Percentiles rank a stretch among this genome's conserved stretches.
phyloP scores from a whole-genome alignment of 35 echinoderm and acorn worm species.

The Ophiothrix spiculata region DNA sequence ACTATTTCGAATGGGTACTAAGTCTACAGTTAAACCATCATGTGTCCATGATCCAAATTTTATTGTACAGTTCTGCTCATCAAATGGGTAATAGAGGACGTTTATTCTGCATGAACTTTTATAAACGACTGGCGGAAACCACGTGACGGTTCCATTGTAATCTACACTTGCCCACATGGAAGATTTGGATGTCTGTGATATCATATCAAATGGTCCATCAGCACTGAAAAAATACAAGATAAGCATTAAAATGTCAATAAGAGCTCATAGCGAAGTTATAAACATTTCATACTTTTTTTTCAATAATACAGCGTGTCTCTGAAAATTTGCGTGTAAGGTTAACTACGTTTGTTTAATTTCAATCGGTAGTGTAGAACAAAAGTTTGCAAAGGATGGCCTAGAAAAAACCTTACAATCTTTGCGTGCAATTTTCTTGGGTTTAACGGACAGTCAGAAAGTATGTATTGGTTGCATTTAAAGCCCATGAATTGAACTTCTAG shows the following conservation, averaged over 20 bases:
- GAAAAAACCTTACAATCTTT: too few species aligned
- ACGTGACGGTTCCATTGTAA: slow-evolving; percentile 78
- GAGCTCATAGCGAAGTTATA: too few species aligned
- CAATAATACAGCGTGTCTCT: too few species aligned
- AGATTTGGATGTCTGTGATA: slow-evolving; percentile 25
- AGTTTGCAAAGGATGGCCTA: too few species aligned
- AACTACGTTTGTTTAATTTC: too few species aligned
- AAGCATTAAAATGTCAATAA: neutral
- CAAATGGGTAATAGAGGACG: slow-evolving; percentile 89
- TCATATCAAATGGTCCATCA: slow-evolving; percentile 76
- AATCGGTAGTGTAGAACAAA: too few species aligned
- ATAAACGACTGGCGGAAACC: slow-evolving; percentile 88
- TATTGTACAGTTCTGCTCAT: slow-evolving; percentile 81
- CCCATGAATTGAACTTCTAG: too few species aligned
- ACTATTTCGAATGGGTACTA: slow-evolving; percentile 28
- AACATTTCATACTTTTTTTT: too few species aligned
- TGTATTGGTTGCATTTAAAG: too few species aligned
- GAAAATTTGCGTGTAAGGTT: too few species aligned
- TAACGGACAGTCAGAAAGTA: too few species aligned
- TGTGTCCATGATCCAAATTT: slow-evolving; percentile 99
- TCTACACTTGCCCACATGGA: slow-evolving; percentile 67
- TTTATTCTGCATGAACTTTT: slow-evolving; percentile 92
- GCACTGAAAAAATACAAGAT: slow-evolving; percentile 58
- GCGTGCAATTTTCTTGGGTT: too few species aligned
- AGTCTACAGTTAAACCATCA: slow-evolving; percentile 65